Evolutionary conservation across 2,113 vertebrate species (phyloP).

Genomic region (Dascyllus trimaculatus): DNA sequence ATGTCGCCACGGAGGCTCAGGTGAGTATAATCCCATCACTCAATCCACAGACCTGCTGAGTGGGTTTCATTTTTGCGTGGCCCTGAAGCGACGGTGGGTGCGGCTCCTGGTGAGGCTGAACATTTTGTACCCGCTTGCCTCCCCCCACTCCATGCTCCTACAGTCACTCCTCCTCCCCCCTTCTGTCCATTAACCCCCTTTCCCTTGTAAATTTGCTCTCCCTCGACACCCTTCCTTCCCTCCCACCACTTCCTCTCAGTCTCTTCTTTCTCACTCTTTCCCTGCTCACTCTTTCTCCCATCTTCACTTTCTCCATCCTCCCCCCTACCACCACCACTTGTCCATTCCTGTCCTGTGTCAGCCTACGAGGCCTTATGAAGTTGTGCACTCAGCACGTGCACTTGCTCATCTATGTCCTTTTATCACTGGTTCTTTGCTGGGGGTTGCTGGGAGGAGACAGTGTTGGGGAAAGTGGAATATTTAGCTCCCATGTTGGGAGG

Average conservation of each 20-base stretch:
- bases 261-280: neutral
- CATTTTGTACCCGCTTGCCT: constrained; percentile 63
- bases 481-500: constrained; percentile 6
- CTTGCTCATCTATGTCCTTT: neutral
- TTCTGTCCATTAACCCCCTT: constrained; percentile 7
- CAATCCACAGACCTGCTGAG: constrained; percentile 11
- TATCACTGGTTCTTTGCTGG: constrained; percentile 12
- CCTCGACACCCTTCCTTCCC: constrained; percentile 6
- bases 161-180: constrained; percentile 4
- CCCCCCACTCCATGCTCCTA: neutral
- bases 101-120: constrained; percentile 42
- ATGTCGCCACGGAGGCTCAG: constrained; percentile 41
- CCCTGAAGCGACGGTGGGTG: constrained; percentile 27
- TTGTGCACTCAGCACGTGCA: neutral
- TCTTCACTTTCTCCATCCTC: constrained; percentile 1
- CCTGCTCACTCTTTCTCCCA: neutral
- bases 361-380: neutral
- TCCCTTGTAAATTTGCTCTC: constrained; percentile 32
- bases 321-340: neutral
- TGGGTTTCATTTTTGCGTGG: constrained; percentile 4
- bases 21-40: constrained; percentile 53
- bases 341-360: neutral
- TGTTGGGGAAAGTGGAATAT: neutral
- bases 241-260: constrained; percentile 13
- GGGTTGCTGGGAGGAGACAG: neutral